Evolutionary conservation across 2,888 invertebrate genomes (phyloP).

Genomic region (Leptarthrus brevirostris): DNA sequence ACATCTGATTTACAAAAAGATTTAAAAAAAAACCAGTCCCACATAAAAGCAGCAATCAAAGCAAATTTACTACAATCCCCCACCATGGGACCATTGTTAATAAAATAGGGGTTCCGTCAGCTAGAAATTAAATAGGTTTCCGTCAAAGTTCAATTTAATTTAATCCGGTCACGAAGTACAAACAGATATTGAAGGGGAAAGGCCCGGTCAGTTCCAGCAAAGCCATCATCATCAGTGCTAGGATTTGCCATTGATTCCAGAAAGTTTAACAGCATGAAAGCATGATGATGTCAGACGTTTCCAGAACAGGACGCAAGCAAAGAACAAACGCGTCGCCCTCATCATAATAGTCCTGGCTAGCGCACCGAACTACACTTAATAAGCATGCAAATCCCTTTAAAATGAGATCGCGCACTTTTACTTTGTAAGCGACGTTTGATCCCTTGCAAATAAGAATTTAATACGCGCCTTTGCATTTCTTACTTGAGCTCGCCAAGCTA

Average conservation of each 20-base stretch:
- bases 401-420: constrained; percentile 53
- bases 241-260: not conserved
- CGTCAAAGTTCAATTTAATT: constrained; percentile 53
- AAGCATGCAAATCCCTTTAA: constrained; percentile 54
- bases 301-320: not conserved
- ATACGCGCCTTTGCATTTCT: constrained; percentile 53
- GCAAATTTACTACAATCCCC: not conserved
- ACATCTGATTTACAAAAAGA: not conserved
- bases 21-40: not conserved
- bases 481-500: not conserved
- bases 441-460: constrained; percentile 54
- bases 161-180: constrained; percentile 48
- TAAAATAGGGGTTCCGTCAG: constrained; percentile 17
- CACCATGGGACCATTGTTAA: constrained; percentile 19
- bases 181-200: constrained; percentile 37
- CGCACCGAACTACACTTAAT: constrained; percentile 45
- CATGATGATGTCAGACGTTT: not conserved
- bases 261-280: not conserved
- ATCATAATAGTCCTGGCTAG: constrained; percentile 42
- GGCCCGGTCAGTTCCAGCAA: not conserved
- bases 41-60: constrained; percentile 27
- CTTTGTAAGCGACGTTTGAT: constrained; percentile 53
- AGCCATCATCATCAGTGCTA: not conserved
- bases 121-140: constrained; percentile 50
- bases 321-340: constrained; percentile 16